These are phyloP conservation scores for Chaetodon trifascialis DNA, from an alignment of 2,113 vertebrate species.

Conservation along the genomic window DNA sequence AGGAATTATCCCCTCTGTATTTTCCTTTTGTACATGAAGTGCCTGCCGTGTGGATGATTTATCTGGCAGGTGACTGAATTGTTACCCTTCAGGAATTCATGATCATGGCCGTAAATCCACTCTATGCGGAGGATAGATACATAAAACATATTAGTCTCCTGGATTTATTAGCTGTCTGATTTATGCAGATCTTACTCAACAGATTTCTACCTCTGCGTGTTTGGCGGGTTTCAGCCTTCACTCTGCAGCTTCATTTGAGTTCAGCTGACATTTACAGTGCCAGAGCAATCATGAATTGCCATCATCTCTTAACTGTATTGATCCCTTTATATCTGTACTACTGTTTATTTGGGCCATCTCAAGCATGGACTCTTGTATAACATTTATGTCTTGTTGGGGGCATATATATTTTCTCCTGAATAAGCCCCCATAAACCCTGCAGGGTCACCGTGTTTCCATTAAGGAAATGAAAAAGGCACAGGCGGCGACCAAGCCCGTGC, in stretches of 20 bases:
- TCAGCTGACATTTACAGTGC: constrained; percentile 38
- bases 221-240: constrained; percentile 21
- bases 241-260: constrained; percentile 7
- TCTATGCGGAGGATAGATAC: constrained; percentile 38
- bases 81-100: constrained; percentile 55
- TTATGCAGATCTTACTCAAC: constrained; percentile 61
- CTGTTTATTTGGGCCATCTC: constrained; percentile 41
- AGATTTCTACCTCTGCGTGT: constrained; percentile 44
- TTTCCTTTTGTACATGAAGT: constrained; percentile 49
- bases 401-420: constrained; percentile 63
- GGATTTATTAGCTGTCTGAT: constrained; percentile 69
- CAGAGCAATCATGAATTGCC: constrained; percentile 43
- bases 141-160: constrained; percentile 55
- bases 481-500: constrained; percentile 54
- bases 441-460: constrained; percentile 70
- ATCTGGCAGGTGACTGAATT: constrained; percentile 62
- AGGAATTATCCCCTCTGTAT: constrained; percentile 35
- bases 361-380: constrained; percentile 32
- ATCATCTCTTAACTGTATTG: constrained; percentile 36
- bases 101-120: constrained; percentile 59
- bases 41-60: constrained; percentile 35
- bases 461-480: constrained; percentile 71
- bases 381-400: constrained; percentile 63
- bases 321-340: constrained; percentile 37
- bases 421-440: constrained; percentile 64